These are phyloP conservation scores for Onychomys arenicola DNA, from an alignment of 2,797 vertebrate genomes.

Conservation along the genomic window DNA sequence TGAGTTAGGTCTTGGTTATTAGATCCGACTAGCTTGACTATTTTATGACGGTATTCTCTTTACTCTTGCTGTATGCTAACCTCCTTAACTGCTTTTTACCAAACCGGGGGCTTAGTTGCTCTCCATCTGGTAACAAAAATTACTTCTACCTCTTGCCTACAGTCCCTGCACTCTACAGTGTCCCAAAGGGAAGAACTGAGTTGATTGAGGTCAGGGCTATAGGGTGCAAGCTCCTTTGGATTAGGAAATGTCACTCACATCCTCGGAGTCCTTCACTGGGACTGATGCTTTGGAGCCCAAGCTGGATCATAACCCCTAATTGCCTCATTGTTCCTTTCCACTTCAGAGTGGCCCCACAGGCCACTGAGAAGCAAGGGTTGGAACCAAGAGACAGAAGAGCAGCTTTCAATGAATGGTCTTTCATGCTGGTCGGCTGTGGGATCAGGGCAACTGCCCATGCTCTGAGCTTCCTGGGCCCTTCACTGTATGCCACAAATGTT, in stretches of 20 bases:
- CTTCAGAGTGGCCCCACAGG: neutral
- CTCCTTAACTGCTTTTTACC: neutral
- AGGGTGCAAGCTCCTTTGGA: neutral
- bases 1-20: neutral
- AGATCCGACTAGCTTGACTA: neutral
- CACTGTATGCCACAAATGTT: neutral
- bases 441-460: neutral
- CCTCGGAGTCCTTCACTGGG: neutral
- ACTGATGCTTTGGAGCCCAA: neutral
- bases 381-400: neutral
- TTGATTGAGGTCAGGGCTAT: neutral
- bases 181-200: neutral
- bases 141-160: neutral
- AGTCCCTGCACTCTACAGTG: neutral
- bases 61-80: neutral
- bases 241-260: neutral
- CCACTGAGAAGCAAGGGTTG: neutral
- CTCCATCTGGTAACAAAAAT: slow-evolving; percentile 15
- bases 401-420: neutral
- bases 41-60: neutral
- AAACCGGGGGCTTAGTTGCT: neutral
- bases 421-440: neutral
- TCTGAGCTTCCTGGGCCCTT: neutral
- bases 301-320: neutral
- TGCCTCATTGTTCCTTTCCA: neutral